These are phyloP conservation scores for Agelas oroides DNA, from an alignment of 37 sponge, comb jelly and placozoan genomes.

Conservation along the genomic window DNA sequence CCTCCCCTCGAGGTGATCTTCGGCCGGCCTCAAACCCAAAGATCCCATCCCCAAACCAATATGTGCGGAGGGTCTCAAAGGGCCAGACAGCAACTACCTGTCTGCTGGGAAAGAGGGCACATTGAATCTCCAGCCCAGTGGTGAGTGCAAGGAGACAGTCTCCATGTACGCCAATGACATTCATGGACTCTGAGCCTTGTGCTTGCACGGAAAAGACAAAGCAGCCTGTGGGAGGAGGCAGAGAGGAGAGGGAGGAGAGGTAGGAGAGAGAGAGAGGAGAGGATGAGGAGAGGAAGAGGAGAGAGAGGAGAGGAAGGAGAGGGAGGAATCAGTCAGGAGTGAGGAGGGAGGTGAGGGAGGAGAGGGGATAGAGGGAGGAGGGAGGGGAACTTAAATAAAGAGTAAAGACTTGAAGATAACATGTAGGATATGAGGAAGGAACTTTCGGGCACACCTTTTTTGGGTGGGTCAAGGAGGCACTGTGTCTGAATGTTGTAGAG, in stretches of 20 bases:
- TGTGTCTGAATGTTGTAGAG: conserved; percentile 61
- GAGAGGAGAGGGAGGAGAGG: conserved; percentile 4
- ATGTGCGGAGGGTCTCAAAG: conserved; percentile 48
- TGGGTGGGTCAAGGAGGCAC: conserved; percentile 9
- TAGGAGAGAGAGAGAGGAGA: not conserved
- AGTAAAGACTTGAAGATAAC: too few relatives aligned
- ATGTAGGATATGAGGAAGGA: too few relatives aligned
- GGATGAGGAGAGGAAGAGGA: not conserved
- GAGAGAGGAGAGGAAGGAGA: too few relatives aligned
- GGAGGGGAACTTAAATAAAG: too few relatives aligned
- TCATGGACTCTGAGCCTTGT: not conserved
- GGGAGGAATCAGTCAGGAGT: too few relatives aligned
- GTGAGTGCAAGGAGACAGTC: conserved; percentile 56
- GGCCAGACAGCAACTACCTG: conserved; percentile 77
- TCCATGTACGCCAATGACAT: conserved; percentile 37
- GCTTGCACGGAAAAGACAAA: conserved; percentile 20
- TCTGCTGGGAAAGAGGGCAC: conserved; percentile 3
- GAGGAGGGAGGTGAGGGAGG: too few relatives aligned
- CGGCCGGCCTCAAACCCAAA: conserved; percentile 69
- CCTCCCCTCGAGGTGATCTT: conserved; percentile 78
- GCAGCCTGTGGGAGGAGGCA: not conserved
- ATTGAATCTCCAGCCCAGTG: conserved; percentile 33
- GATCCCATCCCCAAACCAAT: conserved; percentile 44
- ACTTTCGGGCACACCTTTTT: not conserved
- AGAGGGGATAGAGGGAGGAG: not conserved